Base-by-base conservation (phyloP, 1,140 invertebrate genomes). In the Pissodes strobi region DNA sequence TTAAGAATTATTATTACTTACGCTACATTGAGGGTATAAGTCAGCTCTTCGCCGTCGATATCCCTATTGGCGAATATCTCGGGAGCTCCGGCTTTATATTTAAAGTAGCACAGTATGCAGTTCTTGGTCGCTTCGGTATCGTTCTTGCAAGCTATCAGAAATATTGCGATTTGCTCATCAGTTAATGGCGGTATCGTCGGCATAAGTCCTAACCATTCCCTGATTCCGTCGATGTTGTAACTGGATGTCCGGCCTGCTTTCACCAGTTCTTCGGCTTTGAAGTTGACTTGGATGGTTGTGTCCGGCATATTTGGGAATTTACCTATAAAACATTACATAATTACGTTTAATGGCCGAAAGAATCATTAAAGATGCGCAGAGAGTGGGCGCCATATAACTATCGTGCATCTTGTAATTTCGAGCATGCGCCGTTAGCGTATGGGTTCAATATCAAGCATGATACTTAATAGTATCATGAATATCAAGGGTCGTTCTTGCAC, bases 101-200 rank as follows among this genome's bases (percentile, higher is more conserved):
- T 78, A 69, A 84, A 87, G 74, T 86, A 87, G 63, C 77, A 79
- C 57, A 82, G 78, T 73, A 87, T 85, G 64, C 84, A 86, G 10
- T 67, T 79, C 67, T 83, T 82, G 0, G 82, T 83, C 30, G 77
- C 78, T 17, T 84, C 81, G 3, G 81, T 62, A 21, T 85, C 77
- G 30, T 80, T 83, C 38, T 83, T 80, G 72, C 86, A 86, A 27
- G 85, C 84, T 37, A 85, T 79, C 23, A 85, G 80, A 69, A 86
- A 87, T 15, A 86, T 74, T 1, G 84, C 77, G 9, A 87, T 74
- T 57, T 82, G 79, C 51, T 76, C 72, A 19, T 77, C 72, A 0
- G 66, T 63, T 27, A 75, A 34, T 8, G n/a, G 13, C 8, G 73
- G 72, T 18, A 72, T 57, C 5, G 64, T 41, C 48, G 52, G 43